Evolutionary conservation across 1,140 invertebrate species (phyloP), one percentile per base, ranked within the genome.

Genomic region (Dendroctonus valens): DNA sequence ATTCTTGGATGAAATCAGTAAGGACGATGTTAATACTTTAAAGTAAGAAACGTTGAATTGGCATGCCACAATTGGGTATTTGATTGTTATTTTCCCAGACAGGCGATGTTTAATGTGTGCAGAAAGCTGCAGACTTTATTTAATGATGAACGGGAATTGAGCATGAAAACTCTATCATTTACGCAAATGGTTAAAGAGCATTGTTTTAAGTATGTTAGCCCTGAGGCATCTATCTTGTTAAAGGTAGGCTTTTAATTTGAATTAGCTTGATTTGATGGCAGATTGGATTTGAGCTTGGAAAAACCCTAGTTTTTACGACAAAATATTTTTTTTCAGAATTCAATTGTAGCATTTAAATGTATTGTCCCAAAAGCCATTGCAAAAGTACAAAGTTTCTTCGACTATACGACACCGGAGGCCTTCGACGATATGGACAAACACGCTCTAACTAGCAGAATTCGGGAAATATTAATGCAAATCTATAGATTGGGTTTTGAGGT

Each of bases 401-500:
- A 83, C 67, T 75, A 77, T 69, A 73, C 79, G 61, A 81, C 83
- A 38, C 71, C 84, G 62, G 85, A 86, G 54, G 82, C 85, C 60
- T 78, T 78, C 58, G 86, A 89, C 60, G 81, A 82, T 37, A 65
- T 46, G 4, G 79, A 83, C 70, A 69, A 74, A 74, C 70, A 70
- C 59, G 75, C 81, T 54, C 66, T 87, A n/a, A 77, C 78, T 12
- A 86, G 85, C 0, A 79, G 91, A 46, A 87, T 89, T 7, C 80
- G 91, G 0, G 92, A 95, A 76, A 89, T 94, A 41, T 80, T 96
- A 46, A 87, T 94, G 77, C 91, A 93, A 74, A 89, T 90, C 55
- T 96, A 89, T 78, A 90, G 90, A 77, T 92, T 94, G 79, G 92
- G 90, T 2, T 96, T 96, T 79, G 93, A 93, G 81, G 87, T 89